These are phyloP conservation scores for Sus cebifrons DNA, from an alignment of 2,797 vertebrate species.

Conservation along the genomic window DNA sequence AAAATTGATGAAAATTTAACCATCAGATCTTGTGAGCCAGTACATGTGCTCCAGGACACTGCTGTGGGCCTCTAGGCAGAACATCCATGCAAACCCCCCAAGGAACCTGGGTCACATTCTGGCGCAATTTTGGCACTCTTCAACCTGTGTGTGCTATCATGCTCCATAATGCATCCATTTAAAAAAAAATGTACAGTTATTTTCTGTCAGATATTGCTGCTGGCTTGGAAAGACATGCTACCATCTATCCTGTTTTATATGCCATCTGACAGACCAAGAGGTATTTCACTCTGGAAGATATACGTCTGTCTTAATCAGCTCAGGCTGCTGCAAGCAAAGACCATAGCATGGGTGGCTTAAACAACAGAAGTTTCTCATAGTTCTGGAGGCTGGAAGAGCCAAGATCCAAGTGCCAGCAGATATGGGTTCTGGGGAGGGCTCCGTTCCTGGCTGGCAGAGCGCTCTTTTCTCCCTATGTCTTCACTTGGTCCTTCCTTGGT, in stretches of 20 bases:
- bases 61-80: neutral
- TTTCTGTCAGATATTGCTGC: neutral
- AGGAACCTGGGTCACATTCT: neutral
- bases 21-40: neutral
- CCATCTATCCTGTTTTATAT: neutral
- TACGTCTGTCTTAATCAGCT: neutral
- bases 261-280: neutral
- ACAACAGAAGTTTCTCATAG: neutral
- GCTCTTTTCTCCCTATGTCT: neutral
- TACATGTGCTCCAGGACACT: neutral
- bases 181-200: neutral
- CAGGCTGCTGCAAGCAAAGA: neutral
- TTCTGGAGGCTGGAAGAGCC: neutral
- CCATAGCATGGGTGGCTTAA: neutral
- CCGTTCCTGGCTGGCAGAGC: neutral
- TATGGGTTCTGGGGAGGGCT: neutral
- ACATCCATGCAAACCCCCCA: neutral
- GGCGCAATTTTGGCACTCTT: neutral
- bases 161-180: neutral
- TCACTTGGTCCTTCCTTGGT: neutral
- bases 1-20: neutral
- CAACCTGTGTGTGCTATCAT: neutral
- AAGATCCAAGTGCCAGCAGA: neutral
- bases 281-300: neutral
- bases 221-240: neutral